Evolutionary conservation across 2,113 vertebrate species (phyloP).

Genomic region (Canis aureus): DNA sequence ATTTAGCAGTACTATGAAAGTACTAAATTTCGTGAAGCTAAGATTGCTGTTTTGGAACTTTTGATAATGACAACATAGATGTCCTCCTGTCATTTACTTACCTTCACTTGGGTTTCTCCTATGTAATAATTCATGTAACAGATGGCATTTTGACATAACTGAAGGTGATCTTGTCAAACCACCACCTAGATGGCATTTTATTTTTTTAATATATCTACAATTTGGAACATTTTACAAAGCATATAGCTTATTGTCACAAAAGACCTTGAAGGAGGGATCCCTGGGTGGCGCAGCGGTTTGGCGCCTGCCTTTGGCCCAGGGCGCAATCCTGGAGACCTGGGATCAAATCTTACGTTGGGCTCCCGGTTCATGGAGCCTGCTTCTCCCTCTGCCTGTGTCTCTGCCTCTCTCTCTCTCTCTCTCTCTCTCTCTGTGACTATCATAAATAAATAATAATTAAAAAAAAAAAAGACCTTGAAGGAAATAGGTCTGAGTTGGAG

Average conservation of each 20-base stretch:
- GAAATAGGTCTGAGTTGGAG: not conserved
- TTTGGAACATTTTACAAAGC: not conserved
- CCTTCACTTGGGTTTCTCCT: not conserved
- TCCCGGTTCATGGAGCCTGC: no score
- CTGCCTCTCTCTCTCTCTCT: no score
- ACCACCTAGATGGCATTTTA: not conserved
- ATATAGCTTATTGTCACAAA: not conserved
- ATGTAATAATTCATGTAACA: not conserved
- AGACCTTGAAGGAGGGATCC: no score
- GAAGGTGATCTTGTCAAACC: not conserved
- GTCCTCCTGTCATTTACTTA: not conserved
- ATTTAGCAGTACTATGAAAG: not conserved
- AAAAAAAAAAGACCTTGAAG: not conserved
- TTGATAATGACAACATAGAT: not conserved
- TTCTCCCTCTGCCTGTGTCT: no score
- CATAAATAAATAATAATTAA: no score
- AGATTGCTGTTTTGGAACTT: not conserved
- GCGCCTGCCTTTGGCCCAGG: no score
- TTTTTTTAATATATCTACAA: not conserved
- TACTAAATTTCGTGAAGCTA: not conserved
- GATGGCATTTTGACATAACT: not conserved
- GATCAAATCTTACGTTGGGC: no score
- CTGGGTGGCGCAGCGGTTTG: no score
- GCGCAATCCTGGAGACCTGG: no score
- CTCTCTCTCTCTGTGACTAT: no score